Evolutionary conservation across 2,797 vertebrate species (phyloP).

Genomic region (Philypnodon macrostomus): DNA sequence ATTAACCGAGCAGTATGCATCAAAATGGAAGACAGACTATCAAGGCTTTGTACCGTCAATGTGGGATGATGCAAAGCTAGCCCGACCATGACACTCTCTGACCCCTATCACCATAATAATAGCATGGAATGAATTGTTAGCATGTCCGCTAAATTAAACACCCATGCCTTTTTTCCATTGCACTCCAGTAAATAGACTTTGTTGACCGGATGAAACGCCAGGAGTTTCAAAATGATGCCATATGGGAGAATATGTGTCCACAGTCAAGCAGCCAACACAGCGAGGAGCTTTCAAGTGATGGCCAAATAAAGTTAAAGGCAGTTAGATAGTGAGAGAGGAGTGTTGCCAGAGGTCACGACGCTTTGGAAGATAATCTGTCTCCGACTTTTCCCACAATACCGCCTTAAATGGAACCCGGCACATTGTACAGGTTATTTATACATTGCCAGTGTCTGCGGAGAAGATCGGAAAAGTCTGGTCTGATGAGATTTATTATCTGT

Average conservation of each 20-base stretch:
- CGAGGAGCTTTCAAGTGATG: slow-evolving; percentile 57
- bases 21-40: slow-evolving; percentile 40
- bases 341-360: slow-evolving; percentile 52
- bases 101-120: slow-evolving; percentile 49
- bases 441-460: slow-evolving; percentile 24
- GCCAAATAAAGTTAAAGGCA: slow-evolving; percentile 73
- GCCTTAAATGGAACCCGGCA: slow-evolving; percentile 69
- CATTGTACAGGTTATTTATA: slow-evolving; percentile 56
- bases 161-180: slow-evolving; percentile 27
- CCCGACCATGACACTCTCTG: slow-evolving; percentile 35
- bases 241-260: slow-evolving; percentile 51
- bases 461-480: not conserved
- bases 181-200: slow-evolving; percentile 47
- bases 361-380: slow-evolving; percentile 61
- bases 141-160: slow-evolving; percentile 55
- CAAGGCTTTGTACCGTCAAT: slow-evolving; percentile 48
- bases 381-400: slow-evolving; percentile 42
- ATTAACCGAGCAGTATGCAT: slow-evolving; percentile 43
- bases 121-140: slow-evolving; percentile 48
- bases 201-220: slow-evolving; percentile 68
- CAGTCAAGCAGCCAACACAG: slow-evolving; percentile 49
- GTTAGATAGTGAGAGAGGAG: slow-evolving; percentile 55
- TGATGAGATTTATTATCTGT: slow-evolving; percentile 41
- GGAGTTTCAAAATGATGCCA: slow-evolving; percentile 68
- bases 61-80: too few relatives aligned